phyloP scores from a whole-genome alignment of 2,888 invertebrate genomes.

The Callinectes sapidus region DNA sequence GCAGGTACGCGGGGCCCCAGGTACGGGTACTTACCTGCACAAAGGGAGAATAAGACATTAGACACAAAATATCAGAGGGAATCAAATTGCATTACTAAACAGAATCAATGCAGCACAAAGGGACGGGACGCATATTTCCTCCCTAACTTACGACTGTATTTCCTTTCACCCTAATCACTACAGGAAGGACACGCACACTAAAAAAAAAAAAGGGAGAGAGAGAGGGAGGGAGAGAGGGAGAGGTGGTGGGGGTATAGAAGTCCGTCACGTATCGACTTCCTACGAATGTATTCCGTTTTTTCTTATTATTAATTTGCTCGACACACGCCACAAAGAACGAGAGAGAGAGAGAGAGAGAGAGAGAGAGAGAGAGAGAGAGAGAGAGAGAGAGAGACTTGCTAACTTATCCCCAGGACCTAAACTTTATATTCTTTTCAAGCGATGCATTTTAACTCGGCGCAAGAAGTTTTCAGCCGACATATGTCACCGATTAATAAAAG shows the following conservation, averaged over 20 bases:
- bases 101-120: constrained; percentile 19
- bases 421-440: background rate
- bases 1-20: background rate
- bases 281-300: background rate
- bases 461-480: background rate
- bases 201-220: background rate
- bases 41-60: constrained; percentile 9
- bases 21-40: constrained; percentile 14
- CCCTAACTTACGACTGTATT: background rate
- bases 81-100: constrained; percentile 14
- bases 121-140: background rate
- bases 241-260: background rate
- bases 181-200: background rate
- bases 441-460: background rate
- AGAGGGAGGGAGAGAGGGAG: background rate
- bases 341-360: background rate
- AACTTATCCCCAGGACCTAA: background rate
- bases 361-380: constrained; percentile 6
- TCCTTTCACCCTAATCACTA: background rate
- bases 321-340: background rate
- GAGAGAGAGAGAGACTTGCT: background rate
- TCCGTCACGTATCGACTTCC: constrained; percentile 4
- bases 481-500: constrained; percentile 3
- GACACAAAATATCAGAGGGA: background rate
- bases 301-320: background rate